Conservation (phyloP, 2,888 invertebrate genomes). For the Volucella inanis region DNA sequence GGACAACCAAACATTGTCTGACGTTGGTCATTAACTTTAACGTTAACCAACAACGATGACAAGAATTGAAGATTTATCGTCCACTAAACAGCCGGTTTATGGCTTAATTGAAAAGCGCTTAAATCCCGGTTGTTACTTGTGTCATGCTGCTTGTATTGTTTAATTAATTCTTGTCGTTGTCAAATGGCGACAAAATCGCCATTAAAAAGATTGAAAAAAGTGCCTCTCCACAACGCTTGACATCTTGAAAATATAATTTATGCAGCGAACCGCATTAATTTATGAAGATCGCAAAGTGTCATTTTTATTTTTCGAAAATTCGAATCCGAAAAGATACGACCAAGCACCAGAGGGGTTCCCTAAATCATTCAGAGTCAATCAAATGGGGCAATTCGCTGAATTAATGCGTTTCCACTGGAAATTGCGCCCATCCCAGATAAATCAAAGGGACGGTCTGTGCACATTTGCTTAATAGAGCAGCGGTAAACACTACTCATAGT, state of each 20-base stretch:
- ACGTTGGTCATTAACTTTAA: constrained; percentile 37
- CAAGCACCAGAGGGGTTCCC: constrained; percentile 25
- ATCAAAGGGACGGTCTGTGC: constrained; percentile 46
- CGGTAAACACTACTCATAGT: background rate
- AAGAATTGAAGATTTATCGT: constrained; percentile 41
- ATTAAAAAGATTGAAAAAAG: constrained; percentile 39
- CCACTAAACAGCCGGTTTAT: constrained; percentile 58
- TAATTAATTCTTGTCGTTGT: constrained; percentile 54
- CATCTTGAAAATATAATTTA: constrained; percentile 65
- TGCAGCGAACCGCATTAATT: constrained; percentile 64
- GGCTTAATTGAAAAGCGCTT: constrained; percentile 62
- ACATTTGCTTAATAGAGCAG: constrained; percentile 3
- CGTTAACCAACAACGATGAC: constrained; percentile 19
- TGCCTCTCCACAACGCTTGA: constrained; percentile 30
- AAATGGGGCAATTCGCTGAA: constrained; percentile 69
- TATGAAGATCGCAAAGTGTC: constrained; percentile 70
- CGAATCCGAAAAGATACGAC: constrained; percentile 28
- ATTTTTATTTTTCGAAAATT: constrained; percentile 62
- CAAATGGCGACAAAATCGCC: constrained; percentile 56
- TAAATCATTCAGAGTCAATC: constrained; percentile 75
- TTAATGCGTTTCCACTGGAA: constrained; percentile 61
- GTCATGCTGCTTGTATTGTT: constrained; percentile 42
- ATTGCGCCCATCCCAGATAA: constrained; percentile 65
- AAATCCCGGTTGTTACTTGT: constrained; percentile 10
- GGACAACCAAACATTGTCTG: background rate